These are phyloP conservation scores for Neodiprion pinetum DNA, from an alignment of 1,140 invertebrate genomes.

Conservation along the genomic window DNA sequence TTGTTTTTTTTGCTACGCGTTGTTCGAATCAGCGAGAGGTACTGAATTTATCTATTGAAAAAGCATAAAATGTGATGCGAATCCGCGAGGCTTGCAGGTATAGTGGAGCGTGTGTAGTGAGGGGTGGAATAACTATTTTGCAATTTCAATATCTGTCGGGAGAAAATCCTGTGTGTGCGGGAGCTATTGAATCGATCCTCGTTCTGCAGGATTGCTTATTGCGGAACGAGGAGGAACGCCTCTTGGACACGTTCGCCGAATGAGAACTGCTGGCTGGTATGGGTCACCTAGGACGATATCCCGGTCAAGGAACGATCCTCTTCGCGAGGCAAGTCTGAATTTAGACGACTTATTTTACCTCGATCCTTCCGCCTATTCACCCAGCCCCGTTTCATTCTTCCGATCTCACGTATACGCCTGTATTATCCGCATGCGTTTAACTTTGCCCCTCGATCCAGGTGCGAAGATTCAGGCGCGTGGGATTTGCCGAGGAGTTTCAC, in stretches of 20 bases:
- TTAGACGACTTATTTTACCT: background rate
- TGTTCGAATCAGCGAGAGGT: background rate
- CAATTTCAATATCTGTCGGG: conserved; percentile 1
- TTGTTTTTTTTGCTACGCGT: background rate
- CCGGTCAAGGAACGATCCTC: background rate
- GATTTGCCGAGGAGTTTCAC: background rate
- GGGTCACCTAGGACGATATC: background rate
- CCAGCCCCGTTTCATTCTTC: too few species aligned
- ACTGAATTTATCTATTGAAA: background rate
- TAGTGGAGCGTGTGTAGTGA: background rate
- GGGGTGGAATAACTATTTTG: background rate
- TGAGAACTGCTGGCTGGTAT: background rate
- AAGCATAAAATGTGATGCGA: background rate
- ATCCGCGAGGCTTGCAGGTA: background rate
- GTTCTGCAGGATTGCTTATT: background rate
- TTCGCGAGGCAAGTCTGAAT: background rate
- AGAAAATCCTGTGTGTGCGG: background rate
- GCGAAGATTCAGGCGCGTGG: background rate
- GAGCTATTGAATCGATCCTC: background rate
- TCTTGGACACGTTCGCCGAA: background rate
- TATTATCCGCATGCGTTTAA: too few species aligned
- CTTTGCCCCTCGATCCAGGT: background rate
- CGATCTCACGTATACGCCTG: too few species aligned
- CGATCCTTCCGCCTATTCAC: background rate
- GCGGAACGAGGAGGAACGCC: background rate